Evolutionary conservation across 2,888 invertebrate species (phyloP), one percentile per base, ranked within the genome.

Genomic region (Timema cristinae): DNA sequence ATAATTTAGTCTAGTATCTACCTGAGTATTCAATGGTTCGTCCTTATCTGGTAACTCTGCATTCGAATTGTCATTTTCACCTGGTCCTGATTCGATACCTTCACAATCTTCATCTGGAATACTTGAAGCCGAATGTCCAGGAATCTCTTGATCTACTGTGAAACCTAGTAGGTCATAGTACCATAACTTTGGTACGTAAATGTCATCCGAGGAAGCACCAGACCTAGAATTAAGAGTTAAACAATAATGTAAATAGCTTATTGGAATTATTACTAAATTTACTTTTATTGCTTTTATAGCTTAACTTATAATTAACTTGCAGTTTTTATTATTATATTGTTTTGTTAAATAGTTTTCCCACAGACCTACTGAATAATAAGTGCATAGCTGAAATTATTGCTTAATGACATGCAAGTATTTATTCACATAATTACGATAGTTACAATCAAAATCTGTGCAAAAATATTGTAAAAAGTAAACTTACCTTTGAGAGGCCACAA

Each of bases 151-250:
- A 32, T 32, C 32, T 32, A 32, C 32, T 32, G 56, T n/a, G 52
- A 13, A 52, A n/a, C 52, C 4, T n/a, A 52, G 4, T n/a, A 52
- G 52, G 52, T 52, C 52, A n/a, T 52, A 52, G 52, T 52, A 52
- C 52, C 52, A 52, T 52, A 52, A 52, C n/a, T 52, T 52, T 52
- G 52, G 52, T 52, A 52, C 52, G n/a, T 52, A 52, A 6, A 56
- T 56, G 10, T 56, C 56, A 8, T 56, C 56, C 16, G 56, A 15
- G n/a, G 56, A 56, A 15, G 56, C 56, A n/a, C 56, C 56, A 56
- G 56, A 56, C 2, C 56, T 8, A n/a, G 16, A 56, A 11, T 1
- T 4, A 6, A 56, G 15, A 6, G 13, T 13, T 8, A 7, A 11
- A 56, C n/a, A 56, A 56, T 56, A 15, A 56, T 7, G 8, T 56